Evolutionary conservation across 2,888 invertebrate genomes (phyloP), one percentile per base, ranked within the genome.

Genomic region (Metalampra italica): DNA sequence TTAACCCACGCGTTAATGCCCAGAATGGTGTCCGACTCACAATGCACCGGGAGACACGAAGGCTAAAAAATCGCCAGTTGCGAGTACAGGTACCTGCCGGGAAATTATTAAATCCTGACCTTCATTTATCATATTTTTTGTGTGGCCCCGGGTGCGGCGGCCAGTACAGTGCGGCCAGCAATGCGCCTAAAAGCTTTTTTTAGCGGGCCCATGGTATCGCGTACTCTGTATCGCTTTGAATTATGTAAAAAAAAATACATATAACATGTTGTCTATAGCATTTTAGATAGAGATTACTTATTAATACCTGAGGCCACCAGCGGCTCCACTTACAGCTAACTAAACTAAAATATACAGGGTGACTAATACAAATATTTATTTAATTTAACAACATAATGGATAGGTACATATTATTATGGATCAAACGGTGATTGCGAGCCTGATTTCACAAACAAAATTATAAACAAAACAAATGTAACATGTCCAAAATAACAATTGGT

Each of bases 51-150:
- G 59, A 29, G 37, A 14, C 13, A 63, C 64, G 66, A 64, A 66
- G 57, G 64, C 68, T 76, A 80, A 82, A 81, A 82, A 81, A 80
- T 85, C 71, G 67, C 68, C 70, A 68, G 63, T 61, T 52, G 55
- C 51, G 46, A 38, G 67, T 78, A 79, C 84, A 86, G 40, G 67
- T 78, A 79, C 84, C 86, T 86, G 84, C 66, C 66, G 59, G 59
- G 65, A 75, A 78, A 82, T 83, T 75, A 80, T 82, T 83, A 79
- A 77, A 86, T 85, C 76, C 74, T 65, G 60, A 79, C 78, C 78
- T 73, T 76, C 84, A 87, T 87, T 87, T 83, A 88, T 87, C 88
- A 86, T 83, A 71, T 82, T 87, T 88, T 87, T 22, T 22, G 22
- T 87, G 46, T 85, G 75, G 71, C 62, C 65, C 75, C 74, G 77